A percentile compares a stretch with the other conserved stretches of the same genome.
phyloP scores from a whole-genome alignment of 2,888 invertebrate species.

The Exocentrus adspersus region DNA sequence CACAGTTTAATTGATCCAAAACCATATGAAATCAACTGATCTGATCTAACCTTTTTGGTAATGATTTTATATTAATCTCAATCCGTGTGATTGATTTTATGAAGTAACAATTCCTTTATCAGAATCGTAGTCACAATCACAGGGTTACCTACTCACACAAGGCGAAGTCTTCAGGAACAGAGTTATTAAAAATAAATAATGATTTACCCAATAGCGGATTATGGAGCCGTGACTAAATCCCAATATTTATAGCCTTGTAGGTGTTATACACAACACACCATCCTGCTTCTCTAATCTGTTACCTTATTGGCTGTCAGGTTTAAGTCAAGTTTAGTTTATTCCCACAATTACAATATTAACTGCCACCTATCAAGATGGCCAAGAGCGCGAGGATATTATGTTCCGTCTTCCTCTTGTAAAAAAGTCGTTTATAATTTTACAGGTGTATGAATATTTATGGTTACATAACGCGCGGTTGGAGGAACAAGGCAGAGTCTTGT shows the following conservation, averaged over 20 bases:
- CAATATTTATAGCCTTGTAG: constrained; percentile 18
- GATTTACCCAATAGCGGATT: constrained; percentile 6
- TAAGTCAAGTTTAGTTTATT: constrained; percentile 3
- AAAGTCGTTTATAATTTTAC: constrained; percentile 38
- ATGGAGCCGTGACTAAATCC: constrained; percentile 7
- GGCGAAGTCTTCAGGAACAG: too few relatives aligned
- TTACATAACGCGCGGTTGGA: constrained; percentile 25
- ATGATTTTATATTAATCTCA: too few relatives aligned
- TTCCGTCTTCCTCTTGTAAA: constrained; percentile 4
- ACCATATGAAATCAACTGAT: too few relatives aligned
- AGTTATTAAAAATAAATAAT: constrained; percentile 12
- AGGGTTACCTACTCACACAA: too few relatives aligned
- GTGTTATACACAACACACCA: background rate
- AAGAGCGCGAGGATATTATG: background rate
- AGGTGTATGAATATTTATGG: constrained; percentile 44
- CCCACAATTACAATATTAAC: constrained; percentile 16
- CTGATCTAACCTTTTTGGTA: too few relatives aligned
- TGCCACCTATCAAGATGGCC: constrained; percentile 21
- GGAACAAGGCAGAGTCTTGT: constrained; percentile 18
- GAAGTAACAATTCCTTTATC: too few relatives aligned
- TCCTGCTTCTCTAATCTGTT: constrained; percentile 4
- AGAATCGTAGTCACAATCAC: too few relatives aligned
- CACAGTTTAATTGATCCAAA: too few relatives aligned
- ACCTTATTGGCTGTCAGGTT: constrained; percentile 5
- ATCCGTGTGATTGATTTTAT: too few relatives aligned